phyloP scores from a whole-genome alignment of 1,140 invertebrate species.

The Caerostris extrusa region DNA sequence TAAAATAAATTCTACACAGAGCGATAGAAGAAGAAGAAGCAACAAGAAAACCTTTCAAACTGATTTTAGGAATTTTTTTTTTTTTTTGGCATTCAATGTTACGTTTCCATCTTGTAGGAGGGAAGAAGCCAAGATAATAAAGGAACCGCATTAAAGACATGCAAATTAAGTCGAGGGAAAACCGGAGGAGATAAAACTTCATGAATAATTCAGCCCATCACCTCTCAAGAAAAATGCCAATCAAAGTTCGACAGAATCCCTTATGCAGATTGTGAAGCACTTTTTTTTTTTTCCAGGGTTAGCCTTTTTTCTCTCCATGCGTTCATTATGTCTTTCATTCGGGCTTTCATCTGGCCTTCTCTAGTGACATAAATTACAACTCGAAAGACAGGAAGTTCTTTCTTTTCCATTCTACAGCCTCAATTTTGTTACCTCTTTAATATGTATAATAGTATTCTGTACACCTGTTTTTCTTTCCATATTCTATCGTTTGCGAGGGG shows the following conservation, averaged over 20 bases:
- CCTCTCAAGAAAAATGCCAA: constrained; percentile 61
- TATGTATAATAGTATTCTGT: neutral
- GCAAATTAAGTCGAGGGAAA: constrained; percentile 52
- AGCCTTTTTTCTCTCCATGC: neutral
- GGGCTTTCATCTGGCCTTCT: neutral
- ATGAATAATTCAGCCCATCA: constrained; percentile 63
- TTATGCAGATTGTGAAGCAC: constrained; percentile 49
- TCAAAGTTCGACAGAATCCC: constrained; percentile 63
- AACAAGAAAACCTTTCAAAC: constrained; percentile 56
- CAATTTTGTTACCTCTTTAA: neutral
- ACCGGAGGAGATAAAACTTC: neutral
- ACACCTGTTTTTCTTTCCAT: neutral
- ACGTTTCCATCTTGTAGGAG: constrained; percentile 25
- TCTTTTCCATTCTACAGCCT: neutral
- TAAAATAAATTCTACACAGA: neutral
- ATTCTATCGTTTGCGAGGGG: neutral
- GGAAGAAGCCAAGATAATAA: neutral
- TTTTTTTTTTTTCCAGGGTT: constrained; percentile 14
- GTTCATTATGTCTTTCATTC: too few relatives aligned
- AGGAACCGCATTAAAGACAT: constrained; percentile 54
- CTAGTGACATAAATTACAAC: neutral
- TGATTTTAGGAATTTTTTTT: constrained; percentile 47
- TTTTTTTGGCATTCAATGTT: constrained; percentile 7
- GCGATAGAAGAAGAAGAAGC: neutral
- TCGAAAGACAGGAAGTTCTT: neutral